Evolutionary conservation across 1,140 invertebrate genomes (phyloP).

Genomic region (Drosophila carrolli): DNA sequence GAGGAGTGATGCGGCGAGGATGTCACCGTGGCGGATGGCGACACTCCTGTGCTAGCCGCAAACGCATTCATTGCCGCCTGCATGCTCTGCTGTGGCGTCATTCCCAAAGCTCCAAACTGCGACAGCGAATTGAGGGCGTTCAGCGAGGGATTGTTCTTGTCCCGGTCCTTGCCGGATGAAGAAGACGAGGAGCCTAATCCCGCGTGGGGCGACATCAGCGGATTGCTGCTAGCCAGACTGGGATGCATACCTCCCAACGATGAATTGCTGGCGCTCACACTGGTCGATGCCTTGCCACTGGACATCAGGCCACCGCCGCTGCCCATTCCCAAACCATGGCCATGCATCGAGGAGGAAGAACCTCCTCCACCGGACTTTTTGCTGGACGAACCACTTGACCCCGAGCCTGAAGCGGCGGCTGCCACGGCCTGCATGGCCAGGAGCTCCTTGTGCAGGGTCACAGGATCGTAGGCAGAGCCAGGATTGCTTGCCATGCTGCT

Average conservation of each 20-base stretch:
- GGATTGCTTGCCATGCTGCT: conserved; percentile 69
- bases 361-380: conserved; percentile 73
- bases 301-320: conserved; percentile 52
- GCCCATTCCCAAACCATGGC: conserved; percentile 58
- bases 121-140: conserved; percentile 82
- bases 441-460: conserved; percentile 82
- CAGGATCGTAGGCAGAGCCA: conserved; percentile 80
- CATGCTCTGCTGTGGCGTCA: conserved; percentile 83
- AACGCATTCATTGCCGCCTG: conserved; percentile 84
- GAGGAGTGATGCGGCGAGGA: conserved; percentile 46
- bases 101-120: conserved; percentile 78
- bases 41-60: conserved; percentile 63
- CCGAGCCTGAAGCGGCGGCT: conserved; percentile 68
- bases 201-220: conserved; percentile 71
- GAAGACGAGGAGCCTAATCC: conserved; percentile 36
- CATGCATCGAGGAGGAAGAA: conserved; percentile 51
- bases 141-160: conserved; percentile 81
- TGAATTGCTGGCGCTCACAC: conserved; percentile 61
- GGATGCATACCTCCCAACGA: conserved; percentile 58
- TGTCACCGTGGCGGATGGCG: conserved; percentile 57
- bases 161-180: conserved; percentile 59
- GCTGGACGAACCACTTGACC: conserved; percentile 62
- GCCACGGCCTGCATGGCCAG: conserved; percentile 84
- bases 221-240: conserved; percentile 34
- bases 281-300: conserved; percentile 59